Evolutionary conservation across 2,797 vertebrate species (phyloP).

Genomic region (Myotis daubentonii): DNA sequence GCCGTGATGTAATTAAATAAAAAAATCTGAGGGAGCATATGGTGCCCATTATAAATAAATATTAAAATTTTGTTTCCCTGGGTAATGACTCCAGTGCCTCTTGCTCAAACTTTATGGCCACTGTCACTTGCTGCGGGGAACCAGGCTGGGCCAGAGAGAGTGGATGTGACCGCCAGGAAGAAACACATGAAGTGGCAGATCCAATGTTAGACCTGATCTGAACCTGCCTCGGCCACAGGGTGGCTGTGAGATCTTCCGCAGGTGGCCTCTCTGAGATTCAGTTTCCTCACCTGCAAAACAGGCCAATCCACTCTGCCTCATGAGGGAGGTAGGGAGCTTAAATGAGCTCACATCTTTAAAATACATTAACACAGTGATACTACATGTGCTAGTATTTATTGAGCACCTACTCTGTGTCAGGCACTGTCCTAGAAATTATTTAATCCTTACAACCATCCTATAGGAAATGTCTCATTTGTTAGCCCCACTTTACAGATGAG

Average conservation of each 20-base stretch:
- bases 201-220: background rate
- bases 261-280: background rate
- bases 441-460: background rate
- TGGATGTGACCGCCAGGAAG: background rate
- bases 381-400: fast-evolving
- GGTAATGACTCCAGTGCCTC: conserved; percentile 60
- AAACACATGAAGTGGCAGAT: fast-evolving
- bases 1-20: conserved; percentile 86
- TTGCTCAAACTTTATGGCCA: background rate
- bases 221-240: too few species aligned
- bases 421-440: background rate
- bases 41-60: conserved; percentile 85
- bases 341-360: background rate
- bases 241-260: background rate
- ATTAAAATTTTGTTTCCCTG: conserved; percentile 80
- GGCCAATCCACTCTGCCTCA: background rate
- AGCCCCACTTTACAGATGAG: background rate
- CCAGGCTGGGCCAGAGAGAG: background rate
- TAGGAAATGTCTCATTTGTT: background rate
- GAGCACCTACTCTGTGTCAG: background rate
- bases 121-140: background rate
- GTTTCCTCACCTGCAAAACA: background rate
- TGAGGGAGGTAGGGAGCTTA: background rate
- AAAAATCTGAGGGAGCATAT: conserved; percentile 86
- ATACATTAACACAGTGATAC: background rate